Evolutionary conservation across 2,113 vertebrate genomes (phyloP).

Genomic region (Chiloscyllium plagiosum): DNA sequence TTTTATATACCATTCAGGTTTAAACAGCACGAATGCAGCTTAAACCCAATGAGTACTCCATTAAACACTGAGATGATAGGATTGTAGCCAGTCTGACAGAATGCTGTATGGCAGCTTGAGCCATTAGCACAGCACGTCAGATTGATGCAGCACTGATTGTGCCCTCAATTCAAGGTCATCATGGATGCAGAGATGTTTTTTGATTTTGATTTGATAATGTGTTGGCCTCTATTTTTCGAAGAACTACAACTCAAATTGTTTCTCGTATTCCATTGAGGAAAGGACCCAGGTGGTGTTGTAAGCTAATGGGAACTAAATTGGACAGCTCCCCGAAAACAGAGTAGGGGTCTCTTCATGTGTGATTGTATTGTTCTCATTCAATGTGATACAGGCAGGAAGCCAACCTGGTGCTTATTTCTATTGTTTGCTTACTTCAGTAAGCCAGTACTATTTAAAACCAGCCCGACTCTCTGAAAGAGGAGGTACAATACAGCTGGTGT

Average conservation of each 20-base stretch:
- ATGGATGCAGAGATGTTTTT: background rate
- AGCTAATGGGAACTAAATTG: background rate
- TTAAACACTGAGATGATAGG: background rate
- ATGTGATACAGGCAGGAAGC: no score
- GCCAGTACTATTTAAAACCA: background rate
- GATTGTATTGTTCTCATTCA: no score
- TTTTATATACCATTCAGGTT: background rate
- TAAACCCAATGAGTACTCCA: background rate
- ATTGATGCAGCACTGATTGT: background rate
- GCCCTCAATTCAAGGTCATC: background rate
- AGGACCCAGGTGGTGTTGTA: background rate
- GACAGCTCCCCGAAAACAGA: no score
- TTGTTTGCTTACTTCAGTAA: no score
- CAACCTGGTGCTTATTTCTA: no score
- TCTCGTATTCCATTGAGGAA: background rate
- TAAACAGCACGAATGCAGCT: background rate
- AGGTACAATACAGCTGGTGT: background rate
- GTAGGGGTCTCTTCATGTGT: no score
- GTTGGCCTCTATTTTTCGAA: background rate
- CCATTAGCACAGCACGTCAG: background rate
- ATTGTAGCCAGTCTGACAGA: background rate
- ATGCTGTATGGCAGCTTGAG: background rate
- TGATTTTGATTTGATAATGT: background rate
- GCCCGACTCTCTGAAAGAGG: background rate
- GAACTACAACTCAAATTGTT: background rate